phyloP scores from a whole-genome alignment of 2,113 vertebrate genomes.

The Dicaeum eximium region DNA sequence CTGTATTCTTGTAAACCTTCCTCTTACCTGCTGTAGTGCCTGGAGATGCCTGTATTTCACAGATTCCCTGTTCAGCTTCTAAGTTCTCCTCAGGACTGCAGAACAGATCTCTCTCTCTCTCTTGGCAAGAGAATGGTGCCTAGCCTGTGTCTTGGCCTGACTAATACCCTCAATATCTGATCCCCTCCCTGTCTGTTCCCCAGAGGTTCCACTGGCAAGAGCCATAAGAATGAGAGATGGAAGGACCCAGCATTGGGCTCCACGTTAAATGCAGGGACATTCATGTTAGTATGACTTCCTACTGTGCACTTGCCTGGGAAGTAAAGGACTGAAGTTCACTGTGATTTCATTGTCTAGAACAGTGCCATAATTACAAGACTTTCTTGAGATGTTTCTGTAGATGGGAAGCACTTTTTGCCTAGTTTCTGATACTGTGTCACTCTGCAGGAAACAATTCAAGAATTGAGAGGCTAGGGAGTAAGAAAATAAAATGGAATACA shows the following conservation, averaged over 20 bases:
- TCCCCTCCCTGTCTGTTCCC: not conserved
- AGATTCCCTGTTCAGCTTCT: not conserved
- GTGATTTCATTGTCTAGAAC: not conserved
- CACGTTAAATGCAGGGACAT: not conserved
- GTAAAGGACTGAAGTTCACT: not conserved
- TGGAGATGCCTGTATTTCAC: not conserved
- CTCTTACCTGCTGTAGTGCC: not conserved
- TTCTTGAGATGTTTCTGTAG: not conserved
- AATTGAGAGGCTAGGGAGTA: not conserved
- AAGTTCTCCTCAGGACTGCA: not conserved
- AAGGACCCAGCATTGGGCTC: not conserved
- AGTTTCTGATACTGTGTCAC: not conserved
- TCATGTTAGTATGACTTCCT: accelerated
- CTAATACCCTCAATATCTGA: no score
- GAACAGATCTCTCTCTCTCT: not conserved
- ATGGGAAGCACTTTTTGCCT: not conserved
- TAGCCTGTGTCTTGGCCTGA: not conserved
- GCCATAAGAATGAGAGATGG: accelerated
- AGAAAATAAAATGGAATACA: not conserved
- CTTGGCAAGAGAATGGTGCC: not conserved
- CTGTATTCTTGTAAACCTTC: not conserved
- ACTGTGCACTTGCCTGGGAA: not conserved
- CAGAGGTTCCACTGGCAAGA: accelerated
- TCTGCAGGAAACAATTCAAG: not conserved
- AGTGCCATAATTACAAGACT: not conserved